phyloP scores from a whole-genome alignment of 92 coral and sea anemone species.

The Micromussa lordhowensis region DNA sequence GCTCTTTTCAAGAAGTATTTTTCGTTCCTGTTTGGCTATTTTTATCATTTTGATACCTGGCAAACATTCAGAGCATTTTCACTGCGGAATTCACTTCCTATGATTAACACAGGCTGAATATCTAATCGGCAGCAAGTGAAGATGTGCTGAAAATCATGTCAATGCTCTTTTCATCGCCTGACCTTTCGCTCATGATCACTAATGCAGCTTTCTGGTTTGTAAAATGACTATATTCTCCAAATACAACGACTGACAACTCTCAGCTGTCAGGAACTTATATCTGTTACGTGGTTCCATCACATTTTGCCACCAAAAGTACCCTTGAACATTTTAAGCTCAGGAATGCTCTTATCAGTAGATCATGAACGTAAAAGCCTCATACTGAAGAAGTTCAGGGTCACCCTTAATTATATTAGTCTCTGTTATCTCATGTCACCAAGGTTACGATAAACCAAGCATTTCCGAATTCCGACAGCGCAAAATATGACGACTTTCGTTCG shows the following conservation, averaged over 20 bases:
- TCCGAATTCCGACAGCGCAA: slow-evolving; percentile 38
- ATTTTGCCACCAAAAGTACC: background rate
- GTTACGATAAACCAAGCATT: background rate
- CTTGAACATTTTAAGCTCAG: slow-evolving; percentile 21
- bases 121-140: background rate
- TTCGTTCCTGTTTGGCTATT: slow-evolving; percentile 16
- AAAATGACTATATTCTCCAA: background rate
- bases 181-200: background rate
- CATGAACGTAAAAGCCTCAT: background rate
- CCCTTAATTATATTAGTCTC: slow-evolving; percentile 30
- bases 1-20: background rate
- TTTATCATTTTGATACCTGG: background rate
- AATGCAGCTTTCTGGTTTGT: background rate
- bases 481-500: background rate
- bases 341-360: slow-evolving; percentile 32
- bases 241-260: background rate
- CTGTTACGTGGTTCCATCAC: background rate
- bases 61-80: background rate
- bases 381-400: background rate
- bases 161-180: background rate
- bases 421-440: slow-evolving; percentile 23
- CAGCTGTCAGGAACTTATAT: background rate
- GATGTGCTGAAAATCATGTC: background rate
- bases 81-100: background rate
- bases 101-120: background rate